These are phyloP conservation scores for Pachypanchax playfairii DNA, from an alignment of 2,113 vertebrate genomes.

Conservation along the genomic window DNA sequence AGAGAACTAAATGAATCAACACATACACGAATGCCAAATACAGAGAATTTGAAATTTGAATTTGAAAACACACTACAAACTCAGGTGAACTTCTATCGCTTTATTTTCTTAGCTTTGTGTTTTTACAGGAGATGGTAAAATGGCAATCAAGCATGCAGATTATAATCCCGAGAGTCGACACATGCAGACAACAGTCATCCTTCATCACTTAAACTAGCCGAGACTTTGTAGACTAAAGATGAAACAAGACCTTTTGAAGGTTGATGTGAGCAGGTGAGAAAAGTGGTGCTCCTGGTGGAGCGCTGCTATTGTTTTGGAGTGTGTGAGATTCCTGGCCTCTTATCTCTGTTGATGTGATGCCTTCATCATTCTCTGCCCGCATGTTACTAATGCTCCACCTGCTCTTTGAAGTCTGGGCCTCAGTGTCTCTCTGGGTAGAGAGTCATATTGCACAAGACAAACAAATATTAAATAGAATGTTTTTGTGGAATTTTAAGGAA, in stretches of 20 bases:
- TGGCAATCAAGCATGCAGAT: no score
- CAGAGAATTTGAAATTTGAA: constrained; percentile 37
- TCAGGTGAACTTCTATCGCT: neutral
- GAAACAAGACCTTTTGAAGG: constrained; percentile 64
- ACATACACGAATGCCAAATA: constrained; percentile 1
- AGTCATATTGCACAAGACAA: neutral
- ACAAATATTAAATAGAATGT: neutral
- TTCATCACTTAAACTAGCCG: constrained; percentile 18
- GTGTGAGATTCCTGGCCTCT: constrained; percentile 43
- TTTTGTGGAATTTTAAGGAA: neutral
- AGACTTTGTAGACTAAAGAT: constrained; percentile 64
- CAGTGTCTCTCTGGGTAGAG: constrained; percentile 1
- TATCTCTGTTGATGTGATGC: constrained; percentile 63
- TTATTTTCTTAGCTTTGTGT: constrained; percentile 11
- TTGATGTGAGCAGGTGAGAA: constrained; percentile 50
- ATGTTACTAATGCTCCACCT: constrained; percentile 63
- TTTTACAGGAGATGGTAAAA: constrained; percentile 7
- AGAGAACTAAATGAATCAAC: no score
- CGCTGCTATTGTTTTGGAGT: constrained; percentile 54
- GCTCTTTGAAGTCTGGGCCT: constrained; percentile 64
- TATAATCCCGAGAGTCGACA: neutral
- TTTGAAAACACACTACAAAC: constrained; percentile 4
- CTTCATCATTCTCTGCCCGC: constrained; percentile 63
- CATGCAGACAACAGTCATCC: constrained; percentile 16
- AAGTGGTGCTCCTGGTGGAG: constrained; percentile 18